phyloP scores from a whole-genome alignment of 2,113 vertebrate genomes.

The Laterallus jamaicensis region DNA sequence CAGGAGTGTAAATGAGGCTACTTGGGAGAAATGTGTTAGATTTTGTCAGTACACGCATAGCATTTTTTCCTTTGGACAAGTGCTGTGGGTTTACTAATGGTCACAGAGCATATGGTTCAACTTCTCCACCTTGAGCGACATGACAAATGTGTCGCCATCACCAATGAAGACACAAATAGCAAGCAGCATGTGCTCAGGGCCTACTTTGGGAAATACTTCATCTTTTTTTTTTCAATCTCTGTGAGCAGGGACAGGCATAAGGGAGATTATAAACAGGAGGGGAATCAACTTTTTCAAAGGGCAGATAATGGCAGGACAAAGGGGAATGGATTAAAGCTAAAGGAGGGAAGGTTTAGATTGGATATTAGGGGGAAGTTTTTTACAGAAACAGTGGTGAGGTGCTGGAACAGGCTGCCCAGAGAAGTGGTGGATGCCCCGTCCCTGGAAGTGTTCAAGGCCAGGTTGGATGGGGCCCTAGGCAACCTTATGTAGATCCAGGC shows the following conservation, averaged over 20 bases:
- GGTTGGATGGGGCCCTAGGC: too few relatives aligned
- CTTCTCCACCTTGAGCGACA: background rate
- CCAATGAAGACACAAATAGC: background rate
- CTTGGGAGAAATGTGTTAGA: background rate
- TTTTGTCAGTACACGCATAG: background rate
- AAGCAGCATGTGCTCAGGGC: background rate
- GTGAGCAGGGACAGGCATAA: background rate
- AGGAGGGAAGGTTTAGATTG: too few relatives aligned
- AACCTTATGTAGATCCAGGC: too few relatives aligned
- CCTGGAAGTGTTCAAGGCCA: too few relatives aligned
- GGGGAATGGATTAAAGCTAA: too few relatives aligned
- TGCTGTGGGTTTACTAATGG: background rate
- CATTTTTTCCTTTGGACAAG: background rate
- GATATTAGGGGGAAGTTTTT: too few relatives aligned
- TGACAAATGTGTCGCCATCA: fast-evolving
- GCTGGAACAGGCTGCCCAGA: too few relatives aligned
- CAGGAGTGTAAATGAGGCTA: background rate
- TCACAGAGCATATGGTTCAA: slow-evolving; percentile 19
- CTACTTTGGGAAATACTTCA: background rate
- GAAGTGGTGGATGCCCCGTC: too few relatives aligned
- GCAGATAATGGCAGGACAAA: too few relatives aligned
- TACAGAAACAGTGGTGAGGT: too few relatives aligned
- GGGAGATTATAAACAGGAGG: too few relatives aligned
- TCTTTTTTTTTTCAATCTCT: background rate
- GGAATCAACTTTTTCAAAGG: too few relatives aligned